Base-by-base conservation (phyloP, 2,113 vertebrate species). In the Ardeotis arabs region DNA sequence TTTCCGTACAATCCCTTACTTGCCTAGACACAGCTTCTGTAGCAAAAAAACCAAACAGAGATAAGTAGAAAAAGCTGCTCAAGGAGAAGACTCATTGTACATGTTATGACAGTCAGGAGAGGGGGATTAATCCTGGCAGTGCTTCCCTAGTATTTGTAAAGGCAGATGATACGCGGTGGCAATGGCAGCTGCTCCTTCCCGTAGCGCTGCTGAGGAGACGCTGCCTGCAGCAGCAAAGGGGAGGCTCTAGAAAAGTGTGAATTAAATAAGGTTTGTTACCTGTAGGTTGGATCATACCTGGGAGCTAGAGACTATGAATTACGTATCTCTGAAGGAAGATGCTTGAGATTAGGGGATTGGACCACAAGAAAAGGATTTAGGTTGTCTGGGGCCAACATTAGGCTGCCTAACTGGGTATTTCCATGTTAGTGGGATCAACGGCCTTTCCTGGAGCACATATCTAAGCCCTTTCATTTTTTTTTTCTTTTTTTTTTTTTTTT, bases 151-250 rank as follows among this genome's bases (percentile, higher is more conserved):
- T 27, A 6, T 74, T 78, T 76, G 33, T 70, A 67, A 35, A 37
- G 41, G 75, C 0, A 0, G 33, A 28, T 69, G 83, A 94, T 85
- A 20, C 0, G 0, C 60, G 14, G 37, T 44, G 87, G 75, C 94
- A 91, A 21, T 55, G 92, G 82, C 87, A 95, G 78, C 72, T 95
- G 82, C 88, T 89, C 69, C 86, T 76, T 93, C 66, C 59, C 56
- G 4, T 6, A 11, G 52, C 0, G 0, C 45, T 59, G 55, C 10
- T 1, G 67, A 82, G 68, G 55, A 89, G 84, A 15, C 0, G 0
- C 37, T 55, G 22, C 55, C 81, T 73, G 63, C 14, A 39, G 81
- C 19, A 75, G 45, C 55, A 69, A 44, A 74, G 60, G 31, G 55
- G 5, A 77, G 6, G 15, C 49, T 68, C 31, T 41, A 60, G 80